Percentiles rank a stretch among this genome's conserved stretches.
Conservation (phyloP, 2,797 vertebrate genomes). For the Etheostoma perlongum region DNA sequence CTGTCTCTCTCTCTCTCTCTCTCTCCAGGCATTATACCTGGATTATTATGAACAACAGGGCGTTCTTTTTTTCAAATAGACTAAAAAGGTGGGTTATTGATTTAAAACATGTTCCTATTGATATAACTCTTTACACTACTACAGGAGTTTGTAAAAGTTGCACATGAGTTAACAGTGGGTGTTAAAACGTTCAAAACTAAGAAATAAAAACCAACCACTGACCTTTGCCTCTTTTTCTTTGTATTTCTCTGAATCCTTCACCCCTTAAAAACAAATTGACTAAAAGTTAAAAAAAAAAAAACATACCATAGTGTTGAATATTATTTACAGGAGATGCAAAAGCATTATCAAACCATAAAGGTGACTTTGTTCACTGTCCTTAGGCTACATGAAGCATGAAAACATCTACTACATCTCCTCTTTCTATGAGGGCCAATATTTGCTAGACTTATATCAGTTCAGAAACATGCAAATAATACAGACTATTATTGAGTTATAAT, state of each 20-base stretch:
- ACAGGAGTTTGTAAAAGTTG: neutral
- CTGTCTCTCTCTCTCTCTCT: neutral
- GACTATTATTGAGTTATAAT: constrained; percentile 1
- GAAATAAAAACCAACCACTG: neutral
- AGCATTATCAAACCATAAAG: neutral
- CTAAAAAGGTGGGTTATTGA: neutral
- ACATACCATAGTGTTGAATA: too few relatives aligned
- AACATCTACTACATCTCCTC: neutral
- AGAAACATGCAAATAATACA: constrained; percentile 4
- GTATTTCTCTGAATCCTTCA: neutral
- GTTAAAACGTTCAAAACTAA: neutral
- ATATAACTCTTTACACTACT: neutral
- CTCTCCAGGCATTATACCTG: neutral
- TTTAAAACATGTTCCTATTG: neutral
- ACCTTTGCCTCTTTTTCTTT: neutral
- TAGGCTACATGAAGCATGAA: neutral
- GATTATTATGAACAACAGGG: neutral
- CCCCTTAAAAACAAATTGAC: neutral
- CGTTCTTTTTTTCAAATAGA: neutral
- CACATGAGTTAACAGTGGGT: neutral
- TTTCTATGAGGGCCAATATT: neutral
- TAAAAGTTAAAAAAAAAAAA: neutral
- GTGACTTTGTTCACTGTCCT: neutral
- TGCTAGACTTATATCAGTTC: neutral
- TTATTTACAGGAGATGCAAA: neutral